Base-by-base conservation (phyloP, 2,888 invertebrate species). In the Eurois occulta region DNA sequence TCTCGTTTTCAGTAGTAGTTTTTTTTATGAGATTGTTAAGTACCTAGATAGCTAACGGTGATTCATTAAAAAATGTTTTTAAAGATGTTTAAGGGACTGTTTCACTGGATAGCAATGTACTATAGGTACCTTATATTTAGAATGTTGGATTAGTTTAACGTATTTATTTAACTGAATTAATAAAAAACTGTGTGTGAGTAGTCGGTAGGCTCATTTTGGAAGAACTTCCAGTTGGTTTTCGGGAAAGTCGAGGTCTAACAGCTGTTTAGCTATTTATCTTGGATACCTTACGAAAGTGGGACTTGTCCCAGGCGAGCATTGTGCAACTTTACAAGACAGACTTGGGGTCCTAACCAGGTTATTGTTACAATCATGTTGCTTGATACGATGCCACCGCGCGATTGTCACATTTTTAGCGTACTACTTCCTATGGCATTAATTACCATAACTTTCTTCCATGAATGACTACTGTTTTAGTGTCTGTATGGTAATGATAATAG, bases 401-500 rank as follows among this genome's bases (percentile, higher is more conserved):
- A n/a, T n/a, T n/a, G n/a, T 73, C 58, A 82, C 72, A 67, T 85
- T 72, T 69, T 62, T 76, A 68, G 65, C 68, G n/a, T 79, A 73
- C 67, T 32, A 67, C 24, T 1, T 24, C 13, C 38, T 55, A 66
- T 46, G 24, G 43, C 65, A 69, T n/a, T 66, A 65, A 74, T 74
- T 71, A 79, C n/a, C 75, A 83, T 73, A 64, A 64, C 28, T 35
- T 46, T 41, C 43, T 62, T 43, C 48, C 16, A 75, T 60, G 18
- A 58, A 21, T 46, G 67, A 13, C 24, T 11, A 62, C 13, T 24
- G 64, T 24, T 64, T 38, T 24, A 24, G 24, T 64, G 38, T 38
- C 28, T 58, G 58, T 16, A 58, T 58, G 0, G 28, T 24, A 24
- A 24, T 48, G 24, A 62, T 70, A 28, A 67, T n/a, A 67, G 41